Evolutionary conservation across 1,140 invertebrate genomes (phyloP), one percentile per base, ranked within the genome.

Genomic region (Himalopsyche phryganea): DNA sequence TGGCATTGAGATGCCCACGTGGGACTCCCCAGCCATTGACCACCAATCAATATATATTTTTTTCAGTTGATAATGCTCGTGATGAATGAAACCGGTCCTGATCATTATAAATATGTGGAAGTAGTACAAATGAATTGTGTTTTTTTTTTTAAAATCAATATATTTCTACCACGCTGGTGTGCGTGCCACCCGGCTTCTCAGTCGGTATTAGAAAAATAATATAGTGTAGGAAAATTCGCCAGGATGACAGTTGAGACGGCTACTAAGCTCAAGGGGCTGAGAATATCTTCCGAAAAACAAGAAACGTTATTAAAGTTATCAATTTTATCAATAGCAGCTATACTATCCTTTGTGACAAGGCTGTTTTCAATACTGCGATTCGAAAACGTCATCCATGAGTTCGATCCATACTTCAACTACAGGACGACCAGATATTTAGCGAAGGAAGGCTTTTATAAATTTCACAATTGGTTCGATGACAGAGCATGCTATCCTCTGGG

Each of bases 381-480:
- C 76, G 96, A 98, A 75, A 96, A 92, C 75, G 94, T 98, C 4
- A 98, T 98, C 67, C 96, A 98, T 78, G 96, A 98, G 77, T 98
- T 98, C 78, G 96, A 98, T 88, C 96, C 96, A 1, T 98, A 98
- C 71, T 98, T 98, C 71, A 98, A 98, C 78, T 98, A 98, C 74
- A 84, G 96, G 67, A 98, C 96, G 33, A 98, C 96, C 9, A 87
- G 92, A 64, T 98, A 87, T 73, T 78, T 98, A 49, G 85, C 93
- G 2, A 94, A 98, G 74, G 89, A 98, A 79, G 96, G 96, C 1
- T 98, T 98, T 74, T 98, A 98, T 76, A 90, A 87, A 57, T 98
- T 98, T 75, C 94, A 98, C 73, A 98, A 98, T 75, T 98, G 96
- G 96, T 98, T 98, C 82, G 96, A 98, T 83, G 96, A 98, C 72